Percentiles rank a stretch among this genome's conserved stretches.
phyloP scores from a whole-genome alignment of 2,113 vertebrate genomes.

The Cheilinus undulatus region DNA sequence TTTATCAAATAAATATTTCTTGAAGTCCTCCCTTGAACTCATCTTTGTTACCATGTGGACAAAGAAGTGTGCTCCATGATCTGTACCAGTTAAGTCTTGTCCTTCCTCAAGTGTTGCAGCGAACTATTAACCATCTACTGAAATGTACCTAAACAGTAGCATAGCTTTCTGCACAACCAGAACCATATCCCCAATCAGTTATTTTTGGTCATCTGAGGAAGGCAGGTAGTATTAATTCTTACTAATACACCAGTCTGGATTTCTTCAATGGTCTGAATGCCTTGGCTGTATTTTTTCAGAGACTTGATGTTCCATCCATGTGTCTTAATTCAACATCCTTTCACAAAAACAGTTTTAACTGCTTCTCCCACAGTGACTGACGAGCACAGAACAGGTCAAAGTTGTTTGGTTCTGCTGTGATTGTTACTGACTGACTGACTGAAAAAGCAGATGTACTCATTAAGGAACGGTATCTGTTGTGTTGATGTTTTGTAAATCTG shows the following conservation, averaged over 20 bases:
- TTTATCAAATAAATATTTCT: slow-evolving; percentile 80
- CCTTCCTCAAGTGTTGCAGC: slow-evolving; percentile 46
- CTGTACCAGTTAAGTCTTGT: slow-evolving; percentile 35
- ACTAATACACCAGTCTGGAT: too few species aligned
- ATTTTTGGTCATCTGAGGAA: too few species aligned
- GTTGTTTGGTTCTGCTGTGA: too few species aligned
- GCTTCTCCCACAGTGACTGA: slow-evolving; percentile 14
- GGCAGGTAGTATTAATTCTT: too few species aligned
- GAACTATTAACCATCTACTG: slow-evolving; percentile 37
- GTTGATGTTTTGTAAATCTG: too few species aligned
- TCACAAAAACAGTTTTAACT: slow-evolving; percentile 32
- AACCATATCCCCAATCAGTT: too few species aligned
- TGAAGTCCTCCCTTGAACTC: slow-evolving; percentile 69
- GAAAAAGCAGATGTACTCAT: too few species aligned
- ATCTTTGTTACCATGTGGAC: slow-evolving; percentile 53
- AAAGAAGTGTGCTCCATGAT: slow-evolving; percentile 30
- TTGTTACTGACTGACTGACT: too few species aligned
- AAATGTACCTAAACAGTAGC: slow-evolving; percentile 44
- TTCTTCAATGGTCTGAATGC: slow-evolving; percentile 25
- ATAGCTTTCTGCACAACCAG: too few species aligned
- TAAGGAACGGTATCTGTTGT: not conserved
- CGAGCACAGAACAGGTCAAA: slow-evolving; percentile 18
- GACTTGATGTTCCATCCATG: slow-evolving; percentile 30
- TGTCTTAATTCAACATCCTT: slow-evolving; percentile 43
- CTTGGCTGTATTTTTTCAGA: slow-evolving; percentile 29